These are phyloP conservation scores for Pogonomyrmex barbatus DNA, from an alignment of 1,140 invertebrate genomes.

Conservation along the genomic window DNA sequence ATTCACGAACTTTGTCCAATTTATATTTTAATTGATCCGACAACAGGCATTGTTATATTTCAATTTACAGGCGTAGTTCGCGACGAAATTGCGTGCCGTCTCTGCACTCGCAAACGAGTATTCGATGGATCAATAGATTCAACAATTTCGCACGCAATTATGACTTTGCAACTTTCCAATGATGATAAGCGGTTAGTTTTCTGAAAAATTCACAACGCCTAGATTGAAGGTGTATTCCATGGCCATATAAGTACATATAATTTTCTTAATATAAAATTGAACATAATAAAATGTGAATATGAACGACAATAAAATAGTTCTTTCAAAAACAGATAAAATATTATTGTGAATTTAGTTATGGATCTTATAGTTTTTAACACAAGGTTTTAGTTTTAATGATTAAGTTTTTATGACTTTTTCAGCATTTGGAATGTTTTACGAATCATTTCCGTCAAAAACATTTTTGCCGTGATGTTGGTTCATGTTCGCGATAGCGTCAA, in stretches of 20 bases:
- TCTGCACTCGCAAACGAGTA: constrained; percentile 43
- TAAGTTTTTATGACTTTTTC: not conserved
- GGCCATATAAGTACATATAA: not conserved
- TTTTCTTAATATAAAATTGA: too few relatives aligned
- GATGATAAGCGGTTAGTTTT: constrained; percentile 29
- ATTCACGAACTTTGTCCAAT: constrained; percentile 76
- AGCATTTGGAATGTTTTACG: not conserved
- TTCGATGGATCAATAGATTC: constrained; percentile 44
- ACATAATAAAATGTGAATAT: not conserved
- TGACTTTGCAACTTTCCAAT: constrained; percentile 41
- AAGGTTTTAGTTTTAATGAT: not conserved
- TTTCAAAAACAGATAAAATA: not conserved
- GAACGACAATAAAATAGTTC: not conserved
- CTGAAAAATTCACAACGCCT: not conserved
- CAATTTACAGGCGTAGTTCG: constrained; percentile 78
- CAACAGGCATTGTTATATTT: constrained; percentile 72
- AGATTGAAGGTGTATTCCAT: not conserved
- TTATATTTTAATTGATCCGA: constrained; percentile 81
- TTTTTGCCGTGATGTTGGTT: not conserved
- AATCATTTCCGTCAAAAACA: not conserved
- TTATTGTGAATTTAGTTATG: not conserved
- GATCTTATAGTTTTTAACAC: not conserved
- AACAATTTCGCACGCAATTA: constrained; percentile 55
- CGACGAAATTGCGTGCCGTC: constrained; percentile 73
- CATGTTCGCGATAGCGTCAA: not conserved